A percentile compares a stretch with the other conserved stretches of the same genome.
These are phyloP conservation scores for Cataglyphis cursor DNA, from an alignment of 2,888 invertebrate species.

Conservation along the genomic window DNA sequence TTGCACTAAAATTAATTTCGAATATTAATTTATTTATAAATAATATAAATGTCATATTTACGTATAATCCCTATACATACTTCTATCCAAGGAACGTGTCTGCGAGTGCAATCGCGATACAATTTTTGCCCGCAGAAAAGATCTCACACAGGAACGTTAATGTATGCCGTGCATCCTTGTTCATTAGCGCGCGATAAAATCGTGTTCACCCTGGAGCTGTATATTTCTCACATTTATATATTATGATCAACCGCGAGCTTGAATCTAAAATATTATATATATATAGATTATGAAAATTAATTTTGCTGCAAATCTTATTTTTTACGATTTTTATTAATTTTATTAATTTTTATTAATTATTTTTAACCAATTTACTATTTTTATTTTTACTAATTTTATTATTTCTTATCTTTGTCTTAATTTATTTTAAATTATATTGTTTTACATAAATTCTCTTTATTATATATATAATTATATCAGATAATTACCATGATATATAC, in stretches of 20 bases:
- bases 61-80: neutral
- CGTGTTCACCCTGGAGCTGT: conserved; percentile 26
- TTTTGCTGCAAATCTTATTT: neutral
- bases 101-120: conserved; percentile 36
- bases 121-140: conserved; percentile 50
- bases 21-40: conserved; percentile 4
- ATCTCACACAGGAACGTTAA: conserved; percentile 53
- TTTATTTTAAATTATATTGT: neutral
- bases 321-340: neutral
- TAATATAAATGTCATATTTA: neutral
- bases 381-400: neutral
- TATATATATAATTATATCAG: too few relatives aligned
- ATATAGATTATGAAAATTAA: neutral
- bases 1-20: neutral
- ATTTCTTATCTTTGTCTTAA: neutral
- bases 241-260: neutral
- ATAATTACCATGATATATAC: neutral
- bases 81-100: neutral
- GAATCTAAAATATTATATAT: neutral
- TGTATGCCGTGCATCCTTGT: conserved; percentile 40
- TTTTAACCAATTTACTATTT: neutral
- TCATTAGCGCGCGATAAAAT: conserved; percentile 55
- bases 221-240: neutral
- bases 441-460: neutral
- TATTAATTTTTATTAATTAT: neutral